These are phyloP conservation scores for Helleia helle DNA, from an alignment of 2,888 invertebrate genomes.

Conservation along the genomic window DNA sequence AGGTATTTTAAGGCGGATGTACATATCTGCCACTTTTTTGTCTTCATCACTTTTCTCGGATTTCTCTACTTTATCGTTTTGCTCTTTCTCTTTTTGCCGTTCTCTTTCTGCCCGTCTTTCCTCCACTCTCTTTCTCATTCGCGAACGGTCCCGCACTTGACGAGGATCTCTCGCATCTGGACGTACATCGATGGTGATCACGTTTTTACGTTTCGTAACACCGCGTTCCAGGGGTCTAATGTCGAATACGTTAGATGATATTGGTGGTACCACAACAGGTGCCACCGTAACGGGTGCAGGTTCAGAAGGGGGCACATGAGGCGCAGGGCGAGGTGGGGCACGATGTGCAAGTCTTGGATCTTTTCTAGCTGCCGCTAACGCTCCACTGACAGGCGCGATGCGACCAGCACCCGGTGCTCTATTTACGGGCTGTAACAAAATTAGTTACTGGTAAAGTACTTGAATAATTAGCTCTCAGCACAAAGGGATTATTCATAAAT, in stretches of 20 bases:
- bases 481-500: too few relatives aligned
- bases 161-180: constrained; percentile 28
- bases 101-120: constrained; percentile 18
- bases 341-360: constrained; percentile 43
- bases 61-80: constrained; percentile 11
- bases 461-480: too few relatives aligned
- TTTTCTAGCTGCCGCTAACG: constrained; percentile 40
- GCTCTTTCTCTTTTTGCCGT: background rate
- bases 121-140: constrained; percentile 17
- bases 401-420: constrained; percentile 34
- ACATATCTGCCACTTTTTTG: constrained; percentile 24
- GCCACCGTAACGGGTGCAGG: constrained; percentile 15
- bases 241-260: constrained; percentile 60
- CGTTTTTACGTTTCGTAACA: constrained; percentile 56
- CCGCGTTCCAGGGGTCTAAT: constrained; percentile 59
- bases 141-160: constrained; percentile 15
- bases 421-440: constrained; percentile 43
- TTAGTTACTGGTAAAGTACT: too few relatives aligned
- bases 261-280: constrained; percentile 28
- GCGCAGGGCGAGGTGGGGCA: constrained; percentile 37
- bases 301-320: constrained; percentile 17
- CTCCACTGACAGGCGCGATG: constrained; percentile 55
- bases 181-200: constrained; percentile 59
- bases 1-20: constrained; percentile 32
- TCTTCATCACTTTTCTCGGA: constrained; percentile 14